phyloP scores from a whole-genome alignment of 2,113 vertebrate species.

The cat (Felis catus) region DNA sequence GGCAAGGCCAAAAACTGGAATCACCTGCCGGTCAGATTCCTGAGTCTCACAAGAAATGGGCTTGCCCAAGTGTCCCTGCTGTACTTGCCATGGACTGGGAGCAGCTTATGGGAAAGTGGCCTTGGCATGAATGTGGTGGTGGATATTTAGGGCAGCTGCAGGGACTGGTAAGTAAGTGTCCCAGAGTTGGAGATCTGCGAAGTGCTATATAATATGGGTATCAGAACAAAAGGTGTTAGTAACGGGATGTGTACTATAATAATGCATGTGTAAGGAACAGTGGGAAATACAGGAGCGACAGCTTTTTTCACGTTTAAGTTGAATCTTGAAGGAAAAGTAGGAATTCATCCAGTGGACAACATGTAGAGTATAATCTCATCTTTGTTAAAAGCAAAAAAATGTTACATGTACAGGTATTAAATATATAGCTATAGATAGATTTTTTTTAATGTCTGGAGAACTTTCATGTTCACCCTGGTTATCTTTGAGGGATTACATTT shows the following conservation, averaged over 20 bases:
- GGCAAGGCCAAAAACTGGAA: not conserved
- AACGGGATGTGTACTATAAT: not conserved
- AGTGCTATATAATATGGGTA: not conserved
- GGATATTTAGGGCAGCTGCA: not conserved
- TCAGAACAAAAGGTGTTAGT: not conserved
- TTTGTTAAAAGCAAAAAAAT: not conserved
- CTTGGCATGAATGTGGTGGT: not conserved
- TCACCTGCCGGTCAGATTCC: not conserved
- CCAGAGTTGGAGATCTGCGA: not conserved
- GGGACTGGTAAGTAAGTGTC: not conserved
- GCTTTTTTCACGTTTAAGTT: not conserved
- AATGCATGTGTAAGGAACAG: not conserved
- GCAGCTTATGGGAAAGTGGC: not conserved
- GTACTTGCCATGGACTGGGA: not conserved
- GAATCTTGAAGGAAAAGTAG: not conserved
- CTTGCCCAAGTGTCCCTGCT: not conserved
- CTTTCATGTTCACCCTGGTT: not conserved
- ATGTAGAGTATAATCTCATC: not conserved
- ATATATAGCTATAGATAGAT: not conserved
- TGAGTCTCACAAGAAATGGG: not conserved
- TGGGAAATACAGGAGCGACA: not conserved
- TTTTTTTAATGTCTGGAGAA: constrained; percentile 28
- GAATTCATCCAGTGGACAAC: not conserved
- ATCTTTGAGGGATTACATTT: not conserved
- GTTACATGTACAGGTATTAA: not conserved